phyloP scores from a whole-genome alignment of 1,140 invertebrate species.

The silkworm (Bombyx mori) region DNA sequence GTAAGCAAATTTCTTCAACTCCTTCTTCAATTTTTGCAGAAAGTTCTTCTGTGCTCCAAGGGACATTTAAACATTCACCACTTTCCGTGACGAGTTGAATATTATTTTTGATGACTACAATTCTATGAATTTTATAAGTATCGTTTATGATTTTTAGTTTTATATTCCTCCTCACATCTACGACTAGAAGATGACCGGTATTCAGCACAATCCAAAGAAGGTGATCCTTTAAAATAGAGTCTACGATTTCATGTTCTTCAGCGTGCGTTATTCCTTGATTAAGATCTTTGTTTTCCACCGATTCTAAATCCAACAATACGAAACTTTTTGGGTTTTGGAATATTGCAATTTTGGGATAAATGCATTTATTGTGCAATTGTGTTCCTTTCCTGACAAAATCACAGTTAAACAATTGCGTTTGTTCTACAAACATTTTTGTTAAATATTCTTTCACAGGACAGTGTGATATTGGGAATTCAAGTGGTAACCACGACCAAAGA shows the following conservation, averaged over 20 bases:
- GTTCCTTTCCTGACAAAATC: constrained; percentile 2
- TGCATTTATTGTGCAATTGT: constrained; percentile 23
- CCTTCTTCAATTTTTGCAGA: constrained; percentile 22
- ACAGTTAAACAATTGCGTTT: not conserved
- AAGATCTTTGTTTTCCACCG: constrained; percentile 11
- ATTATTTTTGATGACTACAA: constrained; percentile 22
- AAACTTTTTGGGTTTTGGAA: constrained; percentile 33
- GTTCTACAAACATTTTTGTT: not conserved
- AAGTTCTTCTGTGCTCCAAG: constrained; percentile 26
- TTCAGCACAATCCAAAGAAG: constrained; percentile 42
- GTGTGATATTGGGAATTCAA: no score
- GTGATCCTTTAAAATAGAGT: constrained; percentile 29
- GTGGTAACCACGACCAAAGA: no score
- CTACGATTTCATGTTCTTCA: constrained; percentile 30
- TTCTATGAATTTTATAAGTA: constrained; percentile 36
- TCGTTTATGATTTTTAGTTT: constrained; percentile 30
- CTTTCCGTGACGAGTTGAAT: constrained; percentile 46
- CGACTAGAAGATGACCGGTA: constrained; percentile 34
- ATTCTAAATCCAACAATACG: constrained; percentile 23
- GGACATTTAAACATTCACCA: constrained; percentile 34
- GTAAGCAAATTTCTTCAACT: constrained; percentile 19
- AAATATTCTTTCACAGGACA: no score
- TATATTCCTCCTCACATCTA: constrained; percentile 23
- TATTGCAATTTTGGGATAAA: constrained; percentile 41
- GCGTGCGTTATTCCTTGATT: constrained; percentile 12